Evolutionary conservation across 2,888 invertebrate species (phyloP).

Genomic region (Eristalis intricaria): DNA sequence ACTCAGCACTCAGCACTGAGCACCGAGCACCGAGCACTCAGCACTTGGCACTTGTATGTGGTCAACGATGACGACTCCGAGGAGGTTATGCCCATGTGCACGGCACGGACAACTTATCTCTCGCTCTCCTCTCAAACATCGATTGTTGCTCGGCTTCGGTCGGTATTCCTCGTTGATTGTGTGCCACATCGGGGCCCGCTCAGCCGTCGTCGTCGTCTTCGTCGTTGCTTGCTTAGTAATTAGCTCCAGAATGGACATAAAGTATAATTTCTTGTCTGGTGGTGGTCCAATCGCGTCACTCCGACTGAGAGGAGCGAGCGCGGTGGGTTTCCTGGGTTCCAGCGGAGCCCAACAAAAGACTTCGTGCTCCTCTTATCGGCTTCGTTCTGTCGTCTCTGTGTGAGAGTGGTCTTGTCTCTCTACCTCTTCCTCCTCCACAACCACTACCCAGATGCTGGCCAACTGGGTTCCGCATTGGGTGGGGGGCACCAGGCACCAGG

Average conservation of each 20-base stretch:
- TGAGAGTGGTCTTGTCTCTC: not conserved
- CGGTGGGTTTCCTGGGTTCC: conserved; percentile 15
- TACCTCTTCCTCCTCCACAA: not conserved
- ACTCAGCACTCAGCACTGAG: no score
- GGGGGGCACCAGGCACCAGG: not conserved
- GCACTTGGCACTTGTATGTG: conserved; percentile 21
- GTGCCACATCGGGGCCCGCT: conserved; percentile 16
- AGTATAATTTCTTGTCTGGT: conserved; percentile 66
- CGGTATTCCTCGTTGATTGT: conserved; percentile 47
- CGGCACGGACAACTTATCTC: conserved; percentile 40
- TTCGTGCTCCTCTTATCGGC: not conserved
- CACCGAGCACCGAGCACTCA: no score
- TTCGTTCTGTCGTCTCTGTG: not conserved
- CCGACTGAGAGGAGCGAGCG: not conserved
- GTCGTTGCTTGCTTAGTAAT: conserved; percentile 68
- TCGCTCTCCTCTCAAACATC: conserved; percentile 32
- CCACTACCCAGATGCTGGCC: not conserved
- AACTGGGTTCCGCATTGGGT: conserved; percentile 21
- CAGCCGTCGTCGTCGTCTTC: conserved; percentile 54
- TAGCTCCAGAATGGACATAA: conserved; percentile 69
- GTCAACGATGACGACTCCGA: conserved; percentile 65
- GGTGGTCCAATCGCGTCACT: conserved; percentile 57
- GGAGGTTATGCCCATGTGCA: conserved; percentile 36
- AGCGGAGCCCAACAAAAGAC: conserved; percentile 39
- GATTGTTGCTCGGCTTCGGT: conserved; percentile 54